These are phyloP conservation scores for Stegophylla sp. DNA, from an alignment of 2,888 invertebrate genomes.

Conservation along the genomic window DNA sequence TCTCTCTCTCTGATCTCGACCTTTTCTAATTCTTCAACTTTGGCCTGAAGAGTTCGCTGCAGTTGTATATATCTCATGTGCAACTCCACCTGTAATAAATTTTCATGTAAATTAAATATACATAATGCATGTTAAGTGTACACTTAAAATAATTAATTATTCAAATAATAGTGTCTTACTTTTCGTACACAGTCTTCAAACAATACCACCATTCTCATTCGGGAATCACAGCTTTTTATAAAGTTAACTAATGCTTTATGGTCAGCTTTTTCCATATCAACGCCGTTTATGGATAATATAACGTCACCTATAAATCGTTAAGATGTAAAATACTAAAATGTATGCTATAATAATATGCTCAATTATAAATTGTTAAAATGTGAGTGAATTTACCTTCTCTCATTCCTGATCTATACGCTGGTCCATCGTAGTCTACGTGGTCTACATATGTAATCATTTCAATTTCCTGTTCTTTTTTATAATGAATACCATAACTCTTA, in stretches of 20 bases:
- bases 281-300: conserved; percentile 94
- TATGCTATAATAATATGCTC: background rate
- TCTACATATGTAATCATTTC: conserved; percentile 98
- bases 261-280: conserved; percentile 92
- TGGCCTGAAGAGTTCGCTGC: conserved; percentile 81
- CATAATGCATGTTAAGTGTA: background rate
- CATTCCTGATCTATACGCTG: conserved; percentile 92
- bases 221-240: conserved; percentile 85
- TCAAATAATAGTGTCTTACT: conserved; percentile 66
- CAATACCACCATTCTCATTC: conserved; percentile 94
- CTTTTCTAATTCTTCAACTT: conserved; percentile 84
- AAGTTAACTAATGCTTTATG: conserved; percentile 91
- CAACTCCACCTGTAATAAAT: conserved; percentile 74
- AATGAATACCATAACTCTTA: conserved; percentile 95
- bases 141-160: background rate
- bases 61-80: conserved; percentile 92
- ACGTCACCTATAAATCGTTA: conserved; percentile 75
- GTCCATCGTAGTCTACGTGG: conserved; percentile 90
- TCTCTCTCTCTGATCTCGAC: conserved; percentile 82
- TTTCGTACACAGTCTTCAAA: conserved; percentile 96
- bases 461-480: conserved; percentile 90
- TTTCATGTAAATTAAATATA: background rate
- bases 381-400: conserved; percentile 72
- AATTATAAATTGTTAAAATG: background rate
- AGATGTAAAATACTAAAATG: no score